phyloP scores from a whole-genome alignment of 2,113 vertebrate species.

The Fregata magnificens region DNA sequence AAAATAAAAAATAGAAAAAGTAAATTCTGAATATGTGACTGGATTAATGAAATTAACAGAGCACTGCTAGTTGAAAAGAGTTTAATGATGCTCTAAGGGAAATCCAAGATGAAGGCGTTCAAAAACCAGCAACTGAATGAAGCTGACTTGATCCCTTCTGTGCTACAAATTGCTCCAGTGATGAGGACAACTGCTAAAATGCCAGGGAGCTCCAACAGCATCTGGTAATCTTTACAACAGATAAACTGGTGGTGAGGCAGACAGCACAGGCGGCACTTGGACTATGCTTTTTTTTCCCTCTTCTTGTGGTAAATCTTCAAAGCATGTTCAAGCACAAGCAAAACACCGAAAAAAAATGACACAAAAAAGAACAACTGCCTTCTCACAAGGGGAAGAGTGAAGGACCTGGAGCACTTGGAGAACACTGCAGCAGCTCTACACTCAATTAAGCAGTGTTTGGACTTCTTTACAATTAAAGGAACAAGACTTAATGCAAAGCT shows the following conservation, averaged over 20 bases:
- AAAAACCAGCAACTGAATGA: background rate
- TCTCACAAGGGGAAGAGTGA: background rate
- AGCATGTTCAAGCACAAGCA: background rate
- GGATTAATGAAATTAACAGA: constrained; percentile 60
- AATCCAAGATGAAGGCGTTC: background rate
- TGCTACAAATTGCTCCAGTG: background rate
- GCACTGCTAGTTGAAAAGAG: background rate
- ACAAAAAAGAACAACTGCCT: background rate
- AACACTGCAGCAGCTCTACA: background rate
- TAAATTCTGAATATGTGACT: background rate
- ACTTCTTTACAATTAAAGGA: background rate
- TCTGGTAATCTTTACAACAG: constrained; percentile 11
- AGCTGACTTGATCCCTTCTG: constrained; percentile 10
- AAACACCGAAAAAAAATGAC: background rate
- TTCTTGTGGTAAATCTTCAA: constrained; percentile 8
- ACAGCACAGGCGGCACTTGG: background rate
- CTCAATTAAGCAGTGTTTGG: background rate
- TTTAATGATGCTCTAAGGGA: constrained; percentile 6
- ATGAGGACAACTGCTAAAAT: constrained; percentile 1
- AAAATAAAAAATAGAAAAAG: background rate
- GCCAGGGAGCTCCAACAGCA: background rate
- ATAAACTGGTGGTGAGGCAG: background rate
- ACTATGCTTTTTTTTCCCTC: background rate
- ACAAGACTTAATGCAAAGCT: background rate
- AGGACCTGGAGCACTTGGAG: background rate